A percentile compares a stretch with the other conserved stretches of the same genome.
These are phyloP conservation scores for Oceanodroma tethys DNA, from an alignment of 2,113 vertebrate genomes.

Conservation along the genomic window DNA sequence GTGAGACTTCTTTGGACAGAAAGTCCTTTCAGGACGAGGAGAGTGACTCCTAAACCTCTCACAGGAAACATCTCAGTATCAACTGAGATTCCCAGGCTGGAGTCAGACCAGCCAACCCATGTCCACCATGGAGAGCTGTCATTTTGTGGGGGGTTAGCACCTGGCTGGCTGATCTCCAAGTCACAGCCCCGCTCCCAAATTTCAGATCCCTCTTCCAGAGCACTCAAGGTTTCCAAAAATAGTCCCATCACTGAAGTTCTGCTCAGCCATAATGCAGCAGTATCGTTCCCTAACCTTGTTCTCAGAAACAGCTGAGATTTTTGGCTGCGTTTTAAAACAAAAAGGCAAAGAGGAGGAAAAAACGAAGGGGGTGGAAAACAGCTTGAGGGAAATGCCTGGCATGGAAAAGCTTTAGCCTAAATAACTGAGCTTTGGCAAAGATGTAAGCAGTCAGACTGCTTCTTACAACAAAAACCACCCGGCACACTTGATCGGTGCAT, in stretches of 20 bases:
- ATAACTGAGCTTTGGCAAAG: slow-evolving; percentile 42
- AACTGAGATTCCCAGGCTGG: not conserved
- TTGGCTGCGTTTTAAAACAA: slow-evolving; percentile 56
- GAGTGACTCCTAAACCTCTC: not conserved
- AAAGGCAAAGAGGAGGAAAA: not conserved
- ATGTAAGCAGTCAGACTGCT: slow-evolving; percentile 44
- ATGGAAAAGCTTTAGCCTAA: slow-evolving; percentile 40
- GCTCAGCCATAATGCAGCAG: not conserved
- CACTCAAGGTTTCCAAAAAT: not conserved
- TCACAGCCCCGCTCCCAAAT: not conserved
- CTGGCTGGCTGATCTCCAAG: not conserved
- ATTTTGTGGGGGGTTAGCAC: not conserved
- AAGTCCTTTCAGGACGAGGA: not conserved
- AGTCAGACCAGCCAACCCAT: not conserved
- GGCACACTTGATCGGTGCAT: not conserved
- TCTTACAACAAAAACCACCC: slow-evolving; percentile 20
- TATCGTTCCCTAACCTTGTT: not conserved
- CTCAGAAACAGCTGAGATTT: slow-evolving; percentile 57
- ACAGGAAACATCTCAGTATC: not conserved
- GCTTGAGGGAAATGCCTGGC: slow-evolving; percentile 41
- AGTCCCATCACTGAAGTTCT: not conserved
- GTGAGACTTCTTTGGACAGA: not conserved
- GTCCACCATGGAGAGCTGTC: not conserved
- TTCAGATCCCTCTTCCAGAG: not conserved
- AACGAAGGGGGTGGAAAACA: slow-evolving; percentile 27